phyloP scores from a whole-genome alignment of 1,140 invertebrate genomes.

The Euwallacea similis region DNA sequence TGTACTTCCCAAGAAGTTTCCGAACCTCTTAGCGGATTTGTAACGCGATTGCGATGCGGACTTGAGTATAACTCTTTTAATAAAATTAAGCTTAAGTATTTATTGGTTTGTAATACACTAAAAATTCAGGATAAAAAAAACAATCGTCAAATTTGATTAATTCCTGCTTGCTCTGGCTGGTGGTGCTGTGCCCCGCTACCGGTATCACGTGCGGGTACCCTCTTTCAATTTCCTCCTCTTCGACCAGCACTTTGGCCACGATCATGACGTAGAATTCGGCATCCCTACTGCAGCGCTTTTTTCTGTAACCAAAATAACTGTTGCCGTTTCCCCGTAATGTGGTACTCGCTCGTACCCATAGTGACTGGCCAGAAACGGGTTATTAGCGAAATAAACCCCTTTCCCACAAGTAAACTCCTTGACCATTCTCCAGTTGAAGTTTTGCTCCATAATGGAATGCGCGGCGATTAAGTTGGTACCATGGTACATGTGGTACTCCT shows the following conservation, averaged over 20 bases:
- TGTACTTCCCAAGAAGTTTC: too few species aligned
- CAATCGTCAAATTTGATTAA: constrained; percentile 37
- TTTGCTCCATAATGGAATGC: constrained; percentile 2
- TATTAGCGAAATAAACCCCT: constrained; percentile 8
- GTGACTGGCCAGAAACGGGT: background rate
- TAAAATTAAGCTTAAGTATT: too few species aligned
- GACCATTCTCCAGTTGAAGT: constrained; percentile 13
- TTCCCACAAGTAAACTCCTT: background rate
- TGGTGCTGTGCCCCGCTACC: constrained; percentile 24
- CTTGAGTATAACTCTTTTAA: too few species aligned
- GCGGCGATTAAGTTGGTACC: background rate
- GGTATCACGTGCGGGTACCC: background rate
- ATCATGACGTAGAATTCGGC: too few species aligned
- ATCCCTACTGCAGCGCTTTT: too few species aligned
- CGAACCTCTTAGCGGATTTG: too few species aligned
- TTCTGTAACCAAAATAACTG: background rate
- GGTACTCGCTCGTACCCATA: background rate
- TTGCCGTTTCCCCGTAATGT: too few species aligned
- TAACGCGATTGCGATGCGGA: too few species aligned
- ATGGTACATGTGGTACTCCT: background rate
- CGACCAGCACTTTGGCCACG: background rate
- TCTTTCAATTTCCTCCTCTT: background rate
- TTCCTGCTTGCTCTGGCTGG: constrained; percentile 17
- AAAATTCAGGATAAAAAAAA: constrained; percentile 34
- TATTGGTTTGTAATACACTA: too few species aligned